Evolutionary conservation across 23 tunicate genomes (phyloP), one percentile per base, ranked within the genome.

Genomic region (Trididemnum nubilum): DNA sequence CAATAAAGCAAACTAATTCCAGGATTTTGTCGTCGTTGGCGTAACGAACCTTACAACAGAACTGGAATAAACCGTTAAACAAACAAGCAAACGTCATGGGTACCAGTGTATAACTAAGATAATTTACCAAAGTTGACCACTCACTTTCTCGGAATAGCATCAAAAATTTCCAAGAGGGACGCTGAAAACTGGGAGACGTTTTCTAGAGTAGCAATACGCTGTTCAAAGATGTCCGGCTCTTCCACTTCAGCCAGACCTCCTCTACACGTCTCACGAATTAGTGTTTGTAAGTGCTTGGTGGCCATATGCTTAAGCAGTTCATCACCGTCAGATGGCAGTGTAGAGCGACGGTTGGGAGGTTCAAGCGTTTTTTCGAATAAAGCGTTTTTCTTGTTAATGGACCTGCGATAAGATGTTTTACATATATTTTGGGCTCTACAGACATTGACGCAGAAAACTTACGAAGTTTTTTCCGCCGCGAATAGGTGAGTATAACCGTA

Each of bases 221-320:
- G 86, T 29, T 81, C 71, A 28, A 88, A 36, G 23, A 88, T 51
- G 70, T 82, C 87, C 26, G 83, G 80, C 61, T 88, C 94, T 7
- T 65, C 71, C 58, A 81, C 57, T 4, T 40, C 38, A 2, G 83
- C 75, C 33, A 85, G 52, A 1, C 83, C 78, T 1, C 89, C 89
- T 31, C 89, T 60, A 39, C 76, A 75, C 18, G 89, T 78, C 30
- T 85, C 89, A n/a, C 60, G 67, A 22, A 85, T 35, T 37, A 85
- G 58, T 29, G 89, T 51, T 23, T 38, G 73, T 5, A 85, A 12
- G 34, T 85, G 70, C 57, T 85, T 85, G 34, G 29, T 34, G 49
- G 72, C 52, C 82, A 65, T 25, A 18, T 71, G 33, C 31, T 50
- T 63, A 23, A 31, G 78, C n/a, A 85, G 37, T 50, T 85, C 89